These are phyloP conservation scores for Bellardia bayeri DNA, from an alignment of 2,888 invertebrate species.

Conservation along the genomic window DNA sequence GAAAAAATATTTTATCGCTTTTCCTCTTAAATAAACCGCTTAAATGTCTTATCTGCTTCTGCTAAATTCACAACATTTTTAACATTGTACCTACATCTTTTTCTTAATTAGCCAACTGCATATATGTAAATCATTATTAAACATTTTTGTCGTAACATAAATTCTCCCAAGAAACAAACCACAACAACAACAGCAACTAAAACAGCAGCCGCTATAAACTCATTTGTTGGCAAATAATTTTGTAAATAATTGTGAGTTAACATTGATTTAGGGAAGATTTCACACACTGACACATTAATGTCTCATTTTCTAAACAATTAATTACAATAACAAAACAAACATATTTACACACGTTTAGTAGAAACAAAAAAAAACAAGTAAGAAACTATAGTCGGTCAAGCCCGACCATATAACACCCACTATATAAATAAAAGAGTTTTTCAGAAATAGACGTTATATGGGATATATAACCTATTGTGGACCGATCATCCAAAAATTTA, in stretches of 20 bases:
- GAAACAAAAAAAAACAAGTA: constrained; percentile 28
- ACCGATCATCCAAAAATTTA: too few relatives aligned
- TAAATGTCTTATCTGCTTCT: background rate
- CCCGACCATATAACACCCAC: too few relatives aligned
- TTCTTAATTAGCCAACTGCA: constrained; percentile 35
- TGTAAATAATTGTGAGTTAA: constrained; percentile 15
- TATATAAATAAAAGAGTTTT: too few relatives aligned
- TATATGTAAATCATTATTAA: constrained; percentile 53
- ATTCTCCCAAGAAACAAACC: constrained; percentile 10
- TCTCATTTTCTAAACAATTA: constrained; percentile 51
- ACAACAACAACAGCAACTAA: background rate
- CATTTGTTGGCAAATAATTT: constrained; percentile 31
- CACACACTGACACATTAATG: constrained; percentile 35
- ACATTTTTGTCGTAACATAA: constrained; percentile 43
- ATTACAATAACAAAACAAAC: constrained; percentile 29
- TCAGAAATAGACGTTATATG: too few relatives aligned
- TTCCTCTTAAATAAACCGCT: background rate
- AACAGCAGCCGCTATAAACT: background rate
- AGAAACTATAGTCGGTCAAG: too few relatives aligned
- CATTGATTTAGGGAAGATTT: constrained; percentile 37
- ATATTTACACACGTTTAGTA: background rate
- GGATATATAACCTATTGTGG: too few relatives aligned
- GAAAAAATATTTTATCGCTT: background rate
- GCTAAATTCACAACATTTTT: background rate
- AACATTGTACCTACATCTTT: constrained; percentile 10